These are phyloP conservation scores for Heterochromis multidens DNA, from an alignment of 2,113 vertebrate genomes.

Conservation along the genomic window DNA sequence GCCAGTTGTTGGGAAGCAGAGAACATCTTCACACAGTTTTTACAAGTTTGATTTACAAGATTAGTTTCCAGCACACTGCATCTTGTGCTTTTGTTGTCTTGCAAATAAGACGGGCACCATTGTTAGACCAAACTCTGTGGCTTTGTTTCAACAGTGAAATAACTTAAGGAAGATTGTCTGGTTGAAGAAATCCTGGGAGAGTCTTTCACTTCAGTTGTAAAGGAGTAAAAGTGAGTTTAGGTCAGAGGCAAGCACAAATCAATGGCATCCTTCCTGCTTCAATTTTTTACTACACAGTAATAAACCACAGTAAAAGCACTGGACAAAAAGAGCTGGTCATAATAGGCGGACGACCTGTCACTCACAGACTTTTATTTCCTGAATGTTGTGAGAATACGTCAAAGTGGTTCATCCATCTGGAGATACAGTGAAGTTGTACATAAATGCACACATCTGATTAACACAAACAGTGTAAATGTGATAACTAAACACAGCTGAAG, in stretches of 20 bases:
- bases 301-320: neutral
- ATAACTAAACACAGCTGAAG: neutral
- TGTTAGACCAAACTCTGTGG: neutral
- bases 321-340: neutral
- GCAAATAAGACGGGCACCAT: constrained; percentile 44
- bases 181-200: neutral
- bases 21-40: constrained; percentile 16
- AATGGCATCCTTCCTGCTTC: constrained; percentile 30
- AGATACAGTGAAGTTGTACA: neutral
- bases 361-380: constrained; percentile 40
- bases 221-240: neutral
- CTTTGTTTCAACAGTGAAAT: constrained; percentile 28
- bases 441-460: neutral
- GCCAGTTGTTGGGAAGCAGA: neutral
- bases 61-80: constrained; percentile 40
- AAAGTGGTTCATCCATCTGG: neutral
- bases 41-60: constrained; percentile 58
- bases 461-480: neutral
- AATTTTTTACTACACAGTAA: constrained; percentile 21
- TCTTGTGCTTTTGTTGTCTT: constrained; percentile 37
- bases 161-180: neutral
- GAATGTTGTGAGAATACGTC: neutral
- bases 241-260: neutral
- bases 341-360: neutral
- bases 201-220: constrained; percentile 6